Base-by-base conservation (phyloP, 2,888 invertebrate genomes). In the Sinotaia quadrata region DNA sequence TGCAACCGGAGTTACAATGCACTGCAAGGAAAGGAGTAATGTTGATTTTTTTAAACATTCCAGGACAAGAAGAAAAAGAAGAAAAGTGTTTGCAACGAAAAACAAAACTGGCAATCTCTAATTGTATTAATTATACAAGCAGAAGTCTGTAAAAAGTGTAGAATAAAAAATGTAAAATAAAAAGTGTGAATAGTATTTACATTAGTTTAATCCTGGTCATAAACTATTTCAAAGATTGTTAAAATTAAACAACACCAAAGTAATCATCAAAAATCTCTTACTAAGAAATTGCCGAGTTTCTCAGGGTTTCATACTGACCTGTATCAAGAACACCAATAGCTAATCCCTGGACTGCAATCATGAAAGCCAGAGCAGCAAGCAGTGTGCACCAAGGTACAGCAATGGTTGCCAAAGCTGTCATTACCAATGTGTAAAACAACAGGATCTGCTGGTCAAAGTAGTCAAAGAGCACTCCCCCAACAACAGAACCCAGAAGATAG, bases 241-340 rank as follows among this genome's bases (percentile, higher is more conserved):
- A 41, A 41, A 41, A 15, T 41, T 41, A 10, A 41, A 41, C 41
- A 41, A 41, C 41, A 41, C 10, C 10, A 41, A 41, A 41, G 10
- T 41, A 15, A 41, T 41, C 10, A 41, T 41, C 10, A n/a, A n/a
- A n/a, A 10, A 52, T 21, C 24, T 52, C 24, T 10, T 52, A 18
- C 10, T 52, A 52, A 52, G n/a, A 52, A n/a, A 52, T n/a, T 21
- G 21, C 15, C 21, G 10, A 52, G 12, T 21, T 21, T 52, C 10
- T 15, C 10, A 41, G n/a, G n/a, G n/a, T 18, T 18, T n/a, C 41
- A 1, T 24, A 61, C 72, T 65, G 63, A 84, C 84, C 84, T 73
- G 83, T 84, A 69, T 84, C 83, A 18, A 84, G 81, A n/a, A 89
- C 84, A 24, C 89, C 89, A 86, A 89, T 86, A 18, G 88, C 79